A percentile compares a stretch with the other conserved stretches of the same genome.
phyloP scores from a whole-genome alignment of 2,113 vertebrate species.

The Austrofundulus limnaeus region DNA sequence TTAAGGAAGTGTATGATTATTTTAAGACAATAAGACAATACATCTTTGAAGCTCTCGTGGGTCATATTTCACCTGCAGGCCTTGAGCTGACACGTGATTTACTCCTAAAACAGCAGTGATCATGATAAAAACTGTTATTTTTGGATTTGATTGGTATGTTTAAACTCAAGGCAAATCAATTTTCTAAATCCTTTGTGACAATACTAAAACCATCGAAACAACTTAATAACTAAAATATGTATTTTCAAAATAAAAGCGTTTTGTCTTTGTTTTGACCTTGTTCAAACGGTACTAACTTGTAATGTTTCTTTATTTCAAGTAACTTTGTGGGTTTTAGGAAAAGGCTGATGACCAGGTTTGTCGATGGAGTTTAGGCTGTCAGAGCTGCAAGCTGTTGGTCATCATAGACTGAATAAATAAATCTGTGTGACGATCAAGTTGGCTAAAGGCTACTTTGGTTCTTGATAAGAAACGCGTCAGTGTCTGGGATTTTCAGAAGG shows the following conservation, averaged over 20 bases:
- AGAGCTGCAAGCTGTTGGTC: conserved; percentile 9
- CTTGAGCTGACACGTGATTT: no score
- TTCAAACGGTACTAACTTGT: conserved; percentile 6
- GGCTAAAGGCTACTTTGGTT: conserved; percentile 10
- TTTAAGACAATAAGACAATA: no score
- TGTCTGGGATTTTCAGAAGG: conserved; percentile 24
- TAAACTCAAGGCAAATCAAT: no score
- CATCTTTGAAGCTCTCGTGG: no score
- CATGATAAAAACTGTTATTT: no score
- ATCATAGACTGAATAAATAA: conserved; percentile 2
- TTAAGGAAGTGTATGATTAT: no score
- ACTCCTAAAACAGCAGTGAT: no score
- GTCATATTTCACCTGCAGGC: no score
- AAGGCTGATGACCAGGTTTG: conserved; percentile 30
- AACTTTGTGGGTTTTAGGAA: conserved; percentile 13
- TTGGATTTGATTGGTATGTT: no score
- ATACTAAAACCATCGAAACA: no score
- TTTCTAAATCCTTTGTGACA: no score
- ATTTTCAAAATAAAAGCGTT: conserved; percentile 12
- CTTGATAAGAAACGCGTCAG: conserved; percentile 5
- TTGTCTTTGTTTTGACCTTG: background rate
- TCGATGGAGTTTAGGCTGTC: conserved; percentile 1
- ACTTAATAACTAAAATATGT: background rate
- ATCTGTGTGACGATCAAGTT: conserved; percentile 16
- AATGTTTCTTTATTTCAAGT: background rate